These are phyloP conservation scores for Escarpia spicata DNA, from an alignment of 2,888 invertebrate genomes.

Conservation along the genomic window DNA sequence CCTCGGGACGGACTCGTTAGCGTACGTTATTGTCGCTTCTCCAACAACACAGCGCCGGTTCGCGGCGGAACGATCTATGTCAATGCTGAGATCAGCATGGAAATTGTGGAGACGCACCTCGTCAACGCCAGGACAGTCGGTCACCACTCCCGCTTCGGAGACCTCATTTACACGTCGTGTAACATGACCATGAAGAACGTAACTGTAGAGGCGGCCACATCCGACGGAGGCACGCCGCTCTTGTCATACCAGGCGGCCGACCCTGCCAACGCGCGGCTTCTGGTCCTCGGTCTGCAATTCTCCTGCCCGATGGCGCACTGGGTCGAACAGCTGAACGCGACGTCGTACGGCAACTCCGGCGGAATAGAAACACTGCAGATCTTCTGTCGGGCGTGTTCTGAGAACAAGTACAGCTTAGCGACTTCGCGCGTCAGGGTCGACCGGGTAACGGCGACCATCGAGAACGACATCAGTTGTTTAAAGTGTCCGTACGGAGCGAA, in stretches of 20 bases:
- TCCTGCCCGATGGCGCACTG: conserved; percentile 27
- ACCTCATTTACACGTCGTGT: conserved; percentile 27
- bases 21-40: conserved; percentile 30
- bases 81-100: conserved; percentile 28
- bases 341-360: conserved; percentile 18
- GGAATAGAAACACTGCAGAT: conserved; percentile 29
- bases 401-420: conserved; percentile 30
- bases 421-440: neutral
- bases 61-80: conserved; percentile 37
- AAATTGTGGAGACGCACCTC: conserved; percentile 6
- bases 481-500: conserved; percentile 34
- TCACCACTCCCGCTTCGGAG: conserved; percentile 23
- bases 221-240: conserved; percentile 27
- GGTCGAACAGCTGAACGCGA: conserved; percentile 29
- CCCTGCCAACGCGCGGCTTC: conserved; percentile 20
- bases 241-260: conserved; percentile 32
- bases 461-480: conserved; percentile 26
- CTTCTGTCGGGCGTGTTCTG: conserved; percentile 31
- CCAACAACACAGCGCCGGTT: conserved; percentile 33
- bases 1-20: conserved; percentile 25
- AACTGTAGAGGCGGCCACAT: neutral
- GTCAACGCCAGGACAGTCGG: neutral
- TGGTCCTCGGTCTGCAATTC: conserved; percentile 6
- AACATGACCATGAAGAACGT: conserved; percentile 30
- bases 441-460: neutral